Evolutionary conservation across 2,888 invertebrate species (phyloP).

Genomic region (Phortica okadai): DNA sequence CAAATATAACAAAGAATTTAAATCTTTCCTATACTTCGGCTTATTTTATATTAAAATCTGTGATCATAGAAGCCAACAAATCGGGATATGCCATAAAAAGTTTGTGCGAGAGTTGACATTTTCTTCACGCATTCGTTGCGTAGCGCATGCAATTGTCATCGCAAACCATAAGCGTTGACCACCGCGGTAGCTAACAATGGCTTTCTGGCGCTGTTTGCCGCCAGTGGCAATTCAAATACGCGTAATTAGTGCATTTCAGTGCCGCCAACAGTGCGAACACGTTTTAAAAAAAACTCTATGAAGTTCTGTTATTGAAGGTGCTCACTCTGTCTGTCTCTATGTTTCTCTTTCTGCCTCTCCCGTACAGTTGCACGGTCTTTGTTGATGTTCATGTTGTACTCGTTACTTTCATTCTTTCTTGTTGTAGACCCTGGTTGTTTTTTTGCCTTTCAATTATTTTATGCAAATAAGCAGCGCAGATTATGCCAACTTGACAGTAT

Average conservation of each 20-base stretch:
- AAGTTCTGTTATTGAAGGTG: neutral
- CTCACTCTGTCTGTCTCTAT: neutral
- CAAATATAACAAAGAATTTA: too few relatives aligned
- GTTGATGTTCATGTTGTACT: neutral
- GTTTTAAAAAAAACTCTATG: neutral
- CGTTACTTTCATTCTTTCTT: neutral
- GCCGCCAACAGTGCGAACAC: neutral
- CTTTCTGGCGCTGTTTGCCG: too few relatives aligned
- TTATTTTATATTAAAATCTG: neutral
- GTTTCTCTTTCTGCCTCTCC: neutral
- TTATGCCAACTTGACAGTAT: conserved; percentile 67
- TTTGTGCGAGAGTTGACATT: too few relatives aligned
- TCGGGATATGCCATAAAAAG: too few relatives aligned
- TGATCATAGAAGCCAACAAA: neutral
- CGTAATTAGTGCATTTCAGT: conserved; percentile 13
- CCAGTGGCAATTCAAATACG: neutral
- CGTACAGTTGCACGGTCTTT: neutral
- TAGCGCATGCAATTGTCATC: too few relatives aligned
- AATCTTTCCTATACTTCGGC: too few relatives aligned
- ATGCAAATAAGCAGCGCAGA: conserved; percentile 68
- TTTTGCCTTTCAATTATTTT: conserved; percentile 69
- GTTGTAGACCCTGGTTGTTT: neutral
- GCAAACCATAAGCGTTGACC: too few relatives aligned
- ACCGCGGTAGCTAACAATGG: too few relatives aligned
- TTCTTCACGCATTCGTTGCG: too few relatives aligned